Evolutionary conservation across 2,888 invertebrate species (phyloP).

Genomic region (Lasioglossum pauxillum): DNA sequence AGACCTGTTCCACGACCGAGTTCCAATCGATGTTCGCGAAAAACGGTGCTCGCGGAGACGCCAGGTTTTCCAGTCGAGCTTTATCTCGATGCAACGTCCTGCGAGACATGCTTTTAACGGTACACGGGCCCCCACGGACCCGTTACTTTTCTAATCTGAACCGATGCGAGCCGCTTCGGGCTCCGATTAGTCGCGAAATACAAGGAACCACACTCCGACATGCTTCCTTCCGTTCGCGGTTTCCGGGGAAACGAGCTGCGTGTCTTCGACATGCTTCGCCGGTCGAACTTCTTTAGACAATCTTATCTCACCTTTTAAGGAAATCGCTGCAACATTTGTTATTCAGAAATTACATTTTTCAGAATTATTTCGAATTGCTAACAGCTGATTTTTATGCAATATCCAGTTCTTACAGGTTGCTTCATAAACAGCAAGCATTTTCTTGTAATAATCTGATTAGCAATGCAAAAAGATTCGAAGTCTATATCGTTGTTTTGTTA

Average conservation of each 20-base stretch:
- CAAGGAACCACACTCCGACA: slow-evolving; percentile 65
- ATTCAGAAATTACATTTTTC: background rate
- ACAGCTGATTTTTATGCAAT: background rate
- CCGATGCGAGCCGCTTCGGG: slow-evolving; percentile 55
- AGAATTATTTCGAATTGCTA: background rate
- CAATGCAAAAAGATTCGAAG: background rate
- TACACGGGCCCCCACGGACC: slow-evolving; percentile 54
- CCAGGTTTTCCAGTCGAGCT: slow-evolving; percentile 20
- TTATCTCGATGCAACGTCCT: slow-evolving; percentile 59
- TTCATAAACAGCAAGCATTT: background rate
- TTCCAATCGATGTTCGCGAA: slow-evolving; percentile 11
- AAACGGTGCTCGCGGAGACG: slow-evolving; percentile 3
- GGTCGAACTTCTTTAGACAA: background rate
- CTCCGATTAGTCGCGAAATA: slow-evolving; percentile 63
- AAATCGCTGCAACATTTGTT: background rate
- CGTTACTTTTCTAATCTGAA: slow-evolving; percentile 71
- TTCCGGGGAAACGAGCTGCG: slow-evolving; percentile 21
- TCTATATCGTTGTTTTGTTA: background rate
- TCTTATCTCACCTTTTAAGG: background rate
- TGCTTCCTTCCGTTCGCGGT: slow-evolving; percentile 56
- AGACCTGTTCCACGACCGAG: background rate
- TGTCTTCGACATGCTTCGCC: slow-evolving; percentile 1
- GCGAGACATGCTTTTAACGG: slow-evolving; percentile 62
- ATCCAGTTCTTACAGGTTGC: background rate
- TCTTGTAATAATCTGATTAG: background rate